Percentiles rank a stretch among this genome's conserved stretches.
These are phyloP conservation scores for Mamestra brassicae DNA, from an alignment of 2,888 invertebrate genomes.

Conservation along the genomic window DNA sequence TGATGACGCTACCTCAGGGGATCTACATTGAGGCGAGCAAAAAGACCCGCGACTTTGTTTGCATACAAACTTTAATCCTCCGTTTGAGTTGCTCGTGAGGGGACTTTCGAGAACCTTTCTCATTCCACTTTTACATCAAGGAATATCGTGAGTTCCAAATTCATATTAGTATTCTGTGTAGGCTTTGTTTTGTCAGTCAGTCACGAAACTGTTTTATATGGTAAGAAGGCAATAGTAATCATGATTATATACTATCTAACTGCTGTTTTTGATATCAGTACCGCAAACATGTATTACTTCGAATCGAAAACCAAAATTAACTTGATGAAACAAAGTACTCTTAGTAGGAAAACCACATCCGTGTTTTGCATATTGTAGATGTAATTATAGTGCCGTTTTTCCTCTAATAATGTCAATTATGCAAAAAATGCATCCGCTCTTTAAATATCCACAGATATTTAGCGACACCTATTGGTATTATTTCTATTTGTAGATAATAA, in stretches of 20 bases:
- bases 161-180: slow-evolving; percentile 41
- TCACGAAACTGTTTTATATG: slow-evolving; percentile 47
- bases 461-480: not conserved
- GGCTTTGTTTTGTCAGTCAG: slow-evolving; percentile 41
- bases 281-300: not conserved
- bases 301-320: not conserved
- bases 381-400: not conserved
- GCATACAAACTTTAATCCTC: slow-evolving; percentile 36
- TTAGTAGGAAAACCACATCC: slow-evolving; percentile 5
- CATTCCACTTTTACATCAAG: slow-evolving; percentile 33
- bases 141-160: slow-evolving; percentile 36
- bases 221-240: slow-evolving; percentile 39
- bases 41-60: slow-evolving; percentile 2
- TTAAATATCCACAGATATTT: not conserved
- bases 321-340: not conserved
- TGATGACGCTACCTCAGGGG: slow-evolving; percentile 1
- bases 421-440: slow-evolving; percentile 9
- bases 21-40: not conserved
- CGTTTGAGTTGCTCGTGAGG: slow-evolving; percentile 23
- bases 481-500: too few relatives aligned
- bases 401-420: slow-evolving; percentile 13
- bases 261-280: slow-evolving; percentile 17
- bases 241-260: slow-evolving; percentile 7
- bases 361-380: slow-evolving; percentile 11
- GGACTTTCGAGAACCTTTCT: slow-evolving; percentile 42